Evolutionary conservation across 2,888 invertebrate genomes (phyloP), one percentile per base, ranked within the genome.

Genomic region (Druceiella hillmani): DNA sequence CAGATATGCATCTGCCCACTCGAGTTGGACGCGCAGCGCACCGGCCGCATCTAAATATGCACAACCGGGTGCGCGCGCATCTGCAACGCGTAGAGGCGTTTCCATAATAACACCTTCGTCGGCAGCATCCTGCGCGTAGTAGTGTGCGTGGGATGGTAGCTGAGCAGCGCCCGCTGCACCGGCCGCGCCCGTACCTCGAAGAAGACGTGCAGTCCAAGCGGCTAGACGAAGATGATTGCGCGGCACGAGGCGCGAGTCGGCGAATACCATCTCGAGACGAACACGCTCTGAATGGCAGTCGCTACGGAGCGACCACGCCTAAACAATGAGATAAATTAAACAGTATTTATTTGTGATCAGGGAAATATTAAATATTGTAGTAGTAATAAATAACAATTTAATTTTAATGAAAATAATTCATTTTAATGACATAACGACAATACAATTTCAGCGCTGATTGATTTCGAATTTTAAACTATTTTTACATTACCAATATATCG

Each of bases 21-120:
- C 87, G 33, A 88, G 75, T 48, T 87, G 83, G 14, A 88, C 79
- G 11, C 81, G 75, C 33, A 88, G 67, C 51, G 82, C 82, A 32
- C 83, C 81, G 45, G 83, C 83, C 40, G 81, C 76, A 46, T 83
- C 83, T 50, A 86, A 60, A 57, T 78, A 86, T 29, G 80, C 74
- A 58, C 82, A 81, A 36, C 76, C 76, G 13, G 82, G 69, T 40
- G 82, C 79, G 52, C 83, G 68, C 36, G 78, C 64, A 63, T 86
- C 83, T 55, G 81, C 81, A 14, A 86, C 81, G 9, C 80, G 76
- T 27, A 88, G 70, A 48, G 81, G 79, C 3, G 87, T 87, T 58
- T 83, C 83, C 80, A 88, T 85, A 59, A 85, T 82, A 45, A 84
- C 81, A 4, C 87, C 87, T 53, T 87, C 86, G 57, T 87, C 87